These are phyloP conservation scores for Entosphenus tridentatus DNA, from an alignment of 2,113 vertebrate species.

Conservation along the genomic window DNA sequence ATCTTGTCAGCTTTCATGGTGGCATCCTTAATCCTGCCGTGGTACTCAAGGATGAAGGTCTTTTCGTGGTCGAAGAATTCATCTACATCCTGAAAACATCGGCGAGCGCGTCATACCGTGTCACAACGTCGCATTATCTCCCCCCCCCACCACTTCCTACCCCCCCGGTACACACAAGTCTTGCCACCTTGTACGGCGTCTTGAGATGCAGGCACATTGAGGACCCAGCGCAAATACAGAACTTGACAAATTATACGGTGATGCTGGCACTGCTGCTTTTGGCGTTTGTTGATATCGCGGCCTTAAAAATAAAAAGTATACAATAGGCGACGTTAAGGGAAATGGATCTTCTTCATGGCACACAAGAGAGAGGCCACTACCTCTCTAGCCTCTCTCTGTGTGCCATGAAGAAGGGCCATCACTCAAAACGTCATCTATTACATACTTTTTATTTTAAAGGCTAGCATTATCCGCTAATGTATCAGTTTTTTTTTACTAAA, in stretches of 20 bases:
- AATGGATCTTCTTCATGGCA: too few relatives aligned
- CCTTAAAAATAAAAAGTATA: too few relatives aligned
- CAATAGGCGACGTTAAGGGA: too few relatives aligned
- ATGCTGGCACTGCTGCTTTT: not conserved
- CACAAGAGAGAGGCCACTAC: not conserved
- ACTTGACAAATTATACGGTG: too few relatives aligned
- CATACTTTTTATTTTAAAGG: too few relatives aligned
- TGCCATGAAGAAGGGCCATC: too few relatives aligned
- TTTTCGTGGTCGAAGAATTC: constrained; percentile 16
- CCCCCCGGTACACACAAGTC: not conserved
- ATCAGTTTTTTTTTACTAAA: constrained; percentile 11
- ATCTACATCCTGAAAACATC: constrained; percentile 12
- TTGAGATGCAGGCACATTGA: not conserved
- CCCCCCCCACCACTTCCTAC: not conserved
- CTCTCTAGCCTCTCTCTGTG: constrained; percentile 5
- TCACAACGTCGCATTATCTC: too few relatives aligned
- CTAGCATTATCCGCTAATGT: too few relatives aligned
- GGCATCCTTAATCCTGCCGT: constrained; percentile 11
- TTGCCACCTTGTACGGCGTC: not conserved
- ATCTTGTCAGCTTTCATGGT: constrained; percentile 11
- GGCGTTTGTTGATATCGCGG: not conserved
- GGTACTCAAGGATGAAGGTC: constrained; percentile 14
- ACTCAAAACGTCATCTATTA: too few relatives aligned
- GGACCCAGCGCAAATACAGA: not conserved
- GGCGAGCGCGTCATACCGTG: not conserved